Base-by-base conservation (phyloP, 2,888 invertebrate species). In the Orthonevra nobilis region DNA sequence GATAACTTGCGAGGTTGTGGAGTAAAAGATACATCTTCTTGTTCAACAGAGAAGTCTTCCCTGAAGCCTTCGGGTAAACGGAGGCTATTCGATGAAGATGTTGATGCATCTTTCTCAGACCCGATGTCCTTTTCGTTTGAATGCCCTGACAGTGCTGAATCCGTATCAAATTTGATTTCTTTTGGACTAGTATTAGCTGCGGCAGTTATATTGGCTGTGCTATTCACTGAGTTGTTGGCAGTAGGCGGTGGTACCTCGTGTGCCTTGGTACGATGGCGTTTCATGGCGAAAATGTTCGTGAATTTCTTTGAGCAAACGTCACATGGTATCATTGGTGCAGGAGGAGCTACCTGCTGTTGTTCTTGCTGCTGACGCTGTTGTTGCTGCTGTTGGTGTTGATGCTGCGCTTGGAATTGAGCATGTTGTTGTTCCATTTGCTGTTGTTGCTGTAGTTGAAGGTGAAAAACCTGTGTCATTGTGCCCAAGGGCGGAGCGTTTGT, bases 291-390 rank as follows among this genome's bases (percentile, higher is more conserved):
- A 81, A 94, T 92, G 85, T 92, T 94, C 81, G 92, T 91, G 86
- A 94, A 94, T 56, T 93, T 92, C 85, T 93, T 94, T 68, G 92
- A 91, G 86, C 94, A 95, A 73, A 94, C 89, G 84, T 94, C 94
- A 86, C 94, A 94, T 83, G 92, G 89, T 9, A 91, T 88, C 23
- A 86, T 83, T 5, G 87, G 83, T 15, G 84, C 81, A 26, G 84
- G 84, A 2, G 84, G 83, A 23, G 82, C 84, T 38, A 82, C 82
- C 15, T 73, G 69, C 12, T 83, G 83, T 15, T 68, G 83, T 10
- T 75, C 60, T 7, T 68, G 74, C 14, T 64, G 44, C 30, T 70
- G 64, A 10, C 77, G 68, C 30, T 56, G 73, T 38, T 44, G 56
- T 48, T 61, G 81, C 32, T 40, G 63, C 1, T 44, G 64, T 15